These are phyloP conservation scores for Monodelphis domestica DNA, from an alignment of 2,797 vertebrate genomes.

Conservation along the genomic window DNA sequence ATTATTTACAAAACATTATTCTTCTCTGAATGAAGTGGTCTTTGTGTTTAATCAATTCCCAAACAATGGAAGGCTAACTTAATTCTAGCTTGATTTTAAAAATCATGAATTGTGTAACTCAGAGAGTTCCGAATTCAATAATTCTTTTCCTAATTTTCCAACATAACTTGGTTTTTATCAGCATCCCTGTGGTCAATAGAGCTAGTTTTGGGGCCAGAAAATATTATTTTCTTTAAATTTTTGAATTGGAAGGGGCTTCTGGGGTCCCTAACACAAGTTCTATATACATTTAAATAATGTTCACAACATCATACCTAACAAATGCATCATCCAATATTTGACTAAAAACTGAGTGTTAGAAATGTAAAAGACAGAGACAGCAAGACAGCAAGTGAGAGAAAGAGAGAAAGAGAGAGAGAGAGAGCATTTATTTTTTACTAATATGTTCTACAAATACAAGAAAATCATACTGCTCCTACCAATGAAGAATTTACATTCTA, in stretches of 20 bases:
- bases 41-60: not conserved
- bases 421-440: not conserved
- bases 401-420: not conserved
- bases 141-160: not conserved
- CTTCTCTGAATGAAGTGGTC: not conserved
- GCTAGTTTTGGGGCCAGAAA: not conserved
- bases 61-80: not conserved
- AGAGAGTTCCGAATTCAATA: not conserved
- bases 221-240: not conserved
- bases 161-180: slow-evolving; percentile 7
- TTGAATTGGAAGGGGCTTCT: not conserved
- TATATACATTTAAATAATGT: not conserved
- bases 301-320: not conserved
- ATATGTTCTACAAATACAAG: not conserved
- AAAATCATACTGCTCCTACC: not conserved
- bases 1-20: not conserved
- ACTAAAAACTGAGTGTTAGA: not conserved
- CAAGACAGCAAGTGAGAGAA: too few relatives aligned
- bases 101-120: not conserved
- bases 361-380: too few relatives aligned
- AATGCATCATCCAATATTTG: not conserved
- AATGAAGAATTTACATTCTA: not conserved
- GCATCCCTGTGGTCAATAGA: not conserved
- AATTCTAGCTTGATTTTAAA: not conserved
- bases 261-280: not conserved